These are phyloP conservation scores for Pseudolycoriella hygida DNA, from an alignment of 2,888 invertebrate species.

Conservation along the genomic window DNA sequence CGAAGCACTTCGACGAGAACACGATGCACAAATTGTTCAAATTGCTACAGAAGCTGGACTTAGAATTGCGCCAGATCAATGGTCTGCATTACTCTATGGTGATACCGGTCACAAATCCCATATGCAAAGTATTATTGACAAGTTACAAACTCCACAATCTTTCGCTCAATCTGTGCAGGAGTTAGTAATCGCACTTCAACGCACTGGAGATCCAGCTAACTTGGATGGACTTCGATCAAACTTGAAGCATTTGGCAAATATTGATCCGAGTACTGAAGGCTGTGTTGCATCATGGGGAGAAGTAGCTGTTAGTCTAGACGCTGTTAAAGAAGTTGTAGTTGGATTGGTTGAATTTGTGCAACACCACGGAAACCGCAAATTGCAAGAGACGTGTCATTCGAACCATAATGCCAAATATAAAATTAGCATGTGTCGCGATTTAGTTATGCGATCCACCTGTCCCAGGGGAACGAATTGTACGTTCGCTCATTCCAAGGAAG, in stretches of 20 bases:
- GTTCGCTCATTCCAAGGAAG: constrained; percentile 83
- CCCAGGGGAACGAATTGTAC: constrained; percentile 77
- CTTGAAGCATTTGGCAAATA: constrained; percentile 66
- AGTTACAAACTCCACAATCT: constrained; percentile 83
- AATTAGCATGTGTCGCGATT: constrained; percentile 78
- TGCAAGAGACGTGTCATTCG: constrained; percentile 34
- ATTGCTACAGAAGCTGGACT: constrained; percentile 95
- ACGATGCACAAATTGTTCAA: constrained; percentile 96
- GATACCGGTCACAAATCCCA: constrained; percentile 91
- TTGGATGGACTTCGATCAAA: constrained; percentile 58
- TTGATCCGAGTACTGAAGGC: constrained; percentile 67
- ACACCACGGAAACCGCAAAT: constrained; percentile 50
- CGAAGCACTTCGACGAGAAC: constrained; percentile 81
- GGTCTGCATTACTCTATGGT: constrained; percentile 92
- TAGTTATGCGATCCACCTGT: constrained; percentile 60
- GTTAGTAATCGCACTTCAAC: constrained; percentile 72
- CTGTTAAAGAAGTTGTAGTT: constrained; percentile 51
- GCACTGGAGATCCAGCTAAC: constrained; percentile 71
- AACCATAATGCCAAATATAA: constrained; percentile 61
- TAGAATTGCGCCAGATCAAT: constrained; percentile 93
- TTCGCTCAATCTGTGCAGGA: constrained; percentile 86
- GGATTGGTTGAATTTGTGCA: constrained; percentile 63
- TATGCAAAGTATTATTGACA: constrained; percentile 86
- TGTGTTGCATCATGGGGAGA: constrained; percentile 43
- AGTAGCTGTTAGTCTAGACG: constrained; percentile 46